Evolutionary conservation across 2,113 vertebrate genomes (phyloP).

Genomic region (Gulo gulo): DNA sequence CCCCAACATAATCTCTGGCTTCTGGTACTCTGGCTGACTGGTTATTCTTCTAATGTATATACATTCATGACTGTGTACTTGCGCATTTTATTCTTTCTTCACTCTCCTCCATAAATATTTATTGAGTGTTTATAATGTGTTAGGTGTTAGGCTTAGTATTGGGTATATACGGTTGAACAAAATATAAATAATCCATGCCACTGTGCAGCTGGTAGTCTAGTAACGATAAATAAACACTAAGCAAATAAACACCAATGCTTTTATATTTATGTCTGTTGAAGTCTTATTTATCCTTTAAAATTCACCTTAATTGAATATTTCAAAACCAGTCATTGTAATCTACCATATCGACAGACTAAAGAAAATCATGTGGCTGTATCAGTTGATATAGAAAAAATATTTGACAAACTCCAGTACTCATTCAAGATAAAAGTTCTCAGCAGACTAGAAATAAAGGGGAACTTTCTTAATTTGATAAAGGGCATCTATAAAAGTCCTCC

Average conservation of each 20-base stretch:
- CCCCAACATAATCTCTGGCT: background rate
- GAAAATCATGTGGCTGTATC: background rate
- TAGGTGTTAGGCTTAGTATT: background rate
- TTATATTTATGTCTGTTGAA: background rate
- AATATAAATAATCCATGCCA: background rate
- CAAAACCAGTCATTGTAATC: background rate
- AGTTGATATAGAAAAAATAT: background rate
- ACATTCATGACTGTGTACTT: background rate
- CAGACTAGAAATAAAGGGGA: background rate
- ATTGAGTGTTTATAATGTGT: background rate
- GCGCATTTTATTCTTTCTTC: background rate
- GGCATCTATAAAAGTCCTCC: background rate
- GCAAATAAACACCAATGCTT: background rate
- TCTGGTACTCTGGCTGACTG: background rate
- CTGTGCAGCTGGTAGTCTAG: background rate
- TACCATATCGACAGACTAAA: background rate
- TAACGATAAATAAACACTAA: background rate
- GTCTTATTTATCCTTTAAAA: background rate
- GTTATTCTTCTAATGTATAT: background rate
- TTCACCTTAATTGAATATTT: background rate
- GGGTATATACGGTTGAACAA: background rate
- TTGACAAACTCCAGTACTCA: background rate
- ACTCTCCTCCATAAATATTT: background rate
- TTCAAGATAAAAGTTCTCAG: background rate
- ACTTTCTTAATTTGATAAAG: background rate